Conservation (phyloP, 1,140 invertebrate genomes). For the Lutraria rhynchaena region DNA sequence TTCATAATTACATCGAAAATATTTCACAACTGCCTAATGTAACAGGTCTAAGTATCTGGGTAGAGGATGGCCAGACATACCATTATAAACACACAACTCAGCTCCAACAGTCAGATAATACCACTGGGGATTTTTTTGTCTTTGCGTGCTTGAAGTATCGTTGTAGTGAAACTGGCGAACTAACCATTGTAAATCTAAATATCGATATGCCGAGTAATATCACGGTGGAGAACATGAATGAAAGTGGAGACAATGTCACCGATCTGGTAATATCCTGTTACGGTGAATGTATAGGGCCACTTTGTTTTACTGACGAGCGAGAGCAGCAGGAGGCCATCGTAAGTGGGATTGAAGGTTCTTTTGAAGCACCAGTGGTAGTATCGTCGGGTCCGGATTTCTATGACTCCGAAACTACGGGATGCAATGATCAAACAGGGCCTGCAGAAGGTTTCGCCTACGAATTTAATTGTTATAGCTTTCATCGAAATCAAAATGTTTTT, state of each 20-base stretch:
- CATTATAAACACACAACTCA: background rate
- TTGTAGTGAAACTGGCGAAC: background rate
- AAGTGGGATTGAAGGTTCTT: constrained; percentile 23
- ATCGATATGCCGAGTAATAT: constrained; percentile 6
- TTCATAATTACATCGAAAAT: background rate
- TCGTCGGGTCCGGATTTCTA: constrained; percentile 6
- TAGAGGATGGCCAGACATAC: background rate
- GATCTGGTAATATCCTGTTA: background rate
- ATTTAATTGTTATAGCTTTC: no score
- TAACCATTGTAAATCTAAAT: constrained; percentile 11
- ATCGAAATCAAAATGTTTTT: no score
- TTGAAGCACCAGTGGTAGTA: background rate
- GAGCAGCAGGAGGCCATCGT: background rate
- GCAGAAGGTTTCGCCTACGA: constrained; percentile 24
- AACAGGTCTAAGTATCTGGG: background rate
- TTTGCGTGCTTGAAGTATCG: constrained; percentile 7
- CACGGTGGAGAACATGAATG: background rate
- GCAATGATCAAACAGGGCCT: background rate
- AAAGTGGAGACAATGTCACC: background rate
- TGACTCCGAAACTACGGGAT: background rate
- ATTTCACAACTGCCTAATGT: background rate
- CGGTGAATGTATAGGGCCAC: constrained; percentile 1
- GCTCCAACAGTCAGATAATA: background rate
- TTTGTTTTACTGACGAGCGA: background rate
- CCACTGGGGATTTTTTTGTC: background rate